A percentile compares a stretch with the other conserved stretches of the same genome.
These are phyloP conservation scores for Phocoena sinus DNA, from an alignment of 2,113 vertebrate genomes.

Conservation along the genomic window DNA sequence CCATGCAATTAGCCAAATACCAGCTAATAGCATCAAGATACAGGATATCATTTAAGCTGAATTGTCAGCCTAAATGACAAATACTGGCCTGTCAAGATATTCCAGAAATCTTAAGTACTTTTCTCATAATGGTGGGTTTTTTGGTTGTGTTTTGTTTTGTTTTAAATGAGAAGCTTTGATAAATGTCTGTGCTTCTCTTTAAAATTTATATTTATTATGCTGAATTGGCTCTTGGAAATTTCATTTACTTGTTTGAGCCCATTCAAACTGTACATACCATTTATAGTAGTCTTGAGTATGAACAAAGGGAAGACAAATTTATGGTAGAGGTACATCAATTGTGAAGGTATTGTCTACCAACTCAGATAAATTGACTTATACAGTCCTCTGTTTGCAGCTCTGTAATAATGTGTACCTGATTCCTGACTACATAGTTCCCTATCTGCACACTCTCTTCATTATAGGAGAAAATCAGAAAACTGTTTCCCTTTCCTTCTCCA, in stretches of 20 bases:
- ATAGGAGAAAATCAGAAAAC: not conserved
- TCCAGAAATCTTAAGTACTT: not conserved
- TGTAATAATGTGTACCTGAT: not conserved
- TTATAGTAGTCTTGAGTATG: not conserved
- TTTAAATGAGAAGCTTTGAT: not conserved
- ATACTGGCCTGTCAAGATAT: not conserved
- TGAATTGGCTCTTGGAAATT: slow-evolving; percentile 17
- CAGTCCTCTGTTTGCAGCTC: not conserved
- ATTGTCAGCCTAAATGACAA: not conserved
- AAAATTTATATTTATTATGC: slow-evolving; percentile 6
- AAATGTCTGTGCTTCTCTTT: not conserved
- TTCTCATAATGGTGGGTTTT: not conserved
- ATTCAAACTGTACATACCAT: not conserved
- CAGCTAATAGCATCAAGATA: not conserved
- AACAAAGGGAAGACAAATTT: slow-evolving; percentile 9
- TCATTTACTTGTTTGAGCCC: not conserved
- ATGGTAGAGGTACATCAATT: not conserved
- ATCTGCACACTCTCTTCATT: not conserved
- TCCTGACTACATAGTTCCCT: not conserved
- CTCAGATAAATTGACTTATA: slow-evolving; percentile 16
- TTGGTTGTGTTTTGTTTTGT: not conserved
- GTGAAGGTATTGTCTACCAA: not conserved
- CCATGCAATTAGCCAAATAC: not conserved
- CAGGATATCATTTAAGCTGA: not conserved
- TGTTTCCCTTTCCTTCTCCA: not conserved